These are phyloP conservation scores for Temnothorax unifasciatus DNA, from an alignment of 2,888 invertebrate genomes.

Conservation along the genomic window DNA sequence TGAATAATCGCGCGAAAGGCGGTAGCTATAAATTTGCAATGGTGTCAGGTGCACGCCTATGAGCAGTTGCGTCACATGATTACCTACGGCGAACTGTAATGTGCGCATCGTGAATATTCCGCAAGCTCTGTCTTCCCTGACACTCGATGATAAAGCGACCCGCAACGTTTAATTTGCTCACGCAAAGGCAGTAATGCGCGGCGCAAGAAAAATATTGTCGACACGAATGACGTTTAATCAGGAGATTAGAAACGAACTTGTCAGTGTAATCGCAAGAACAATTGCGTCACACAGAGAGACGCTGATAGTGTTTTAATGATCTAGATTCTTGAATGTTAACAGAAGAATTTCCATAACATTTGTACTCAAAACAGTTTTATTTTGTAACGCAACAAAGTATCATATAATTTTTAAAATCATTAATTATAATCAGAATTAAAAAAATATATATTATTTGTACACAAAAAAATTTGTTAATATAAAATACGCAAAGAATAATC, in stretches of 20 bases:
- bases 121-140: slow-evolving; percentile 63
- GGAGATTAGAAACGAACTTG: neutral
- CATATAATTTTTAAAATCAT: neutral
- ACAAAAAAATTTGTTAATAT: neutral
- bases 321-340: neutral
- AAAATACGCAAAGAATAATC: neutral
- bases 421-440: neutral
- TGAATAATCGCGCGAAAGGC: slow-evolving; percentile 27
- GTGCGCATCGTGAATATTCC: slow-evolving; percentile 66
- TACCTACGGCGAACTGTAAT: slow-evolving; percentile 63
- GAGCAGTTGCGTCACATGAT: slow-evolving; percentile 67
- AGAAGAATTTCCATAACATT: slow-evolving; percentile 11
- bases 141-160: slow-evolving; percentile 59
- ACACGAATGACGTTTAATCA: neutral
- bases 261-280: slow-evolving; percentile 8
- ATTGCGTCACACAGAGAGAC: slow-evolving; percentile 13
- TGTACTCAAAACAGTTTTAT: neutral
- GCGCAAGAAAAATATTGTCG: slow-evolving; percentile 2
- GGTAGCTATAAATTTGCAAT: slow-evolving; percentile 48
- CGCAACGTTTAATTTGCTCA: slow-evolving; percentile 46
- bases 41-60: slow-evolving; percentile 62
- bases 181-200: slow-evolving; percentile 5
- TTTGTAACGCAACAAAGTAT: neutral
- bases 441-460: neutral
- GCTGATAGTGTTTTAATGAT: slow-evolving; percentile 11